Conservation (phyloP, 1,140 invertebrate species). For the Oryzaephilus surinamensis region DNA sequence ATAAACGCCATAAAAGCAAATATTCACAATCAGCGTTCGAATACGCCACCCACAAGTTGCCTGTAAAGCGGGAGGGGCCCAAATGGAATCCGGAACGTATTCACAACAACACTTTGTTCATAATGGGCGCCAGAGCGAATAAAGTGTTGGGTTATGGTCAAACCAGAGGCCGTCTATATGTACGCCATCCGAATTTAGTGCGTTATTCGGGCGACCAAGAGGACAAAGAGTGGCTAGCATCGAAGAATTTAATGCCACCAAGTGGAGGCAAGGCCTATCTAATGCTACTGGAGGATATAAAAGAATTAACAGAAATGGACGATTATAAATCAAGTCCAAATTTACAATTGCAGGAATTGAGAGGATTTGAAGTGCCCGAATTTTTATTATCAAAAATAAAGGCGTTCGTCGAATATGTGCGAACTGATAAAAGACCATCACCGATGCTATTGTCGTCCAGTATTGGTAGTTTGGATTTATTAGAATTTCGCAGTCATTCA, state of each 20-base stretch:
- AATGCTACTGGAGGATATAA: conserved; percentile 69
- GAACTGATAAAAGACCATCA: conserved; percentile 27
- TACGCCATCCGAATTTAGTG: conserved; percentile 61
- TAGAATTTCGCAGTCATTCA: conserved; percentile 28
- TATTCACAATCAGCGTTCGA: conserved; percentile 14
- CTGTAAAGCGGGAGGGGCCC: conserved; percentile 35
- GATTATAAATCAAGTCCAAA: conserved; percentile 60
- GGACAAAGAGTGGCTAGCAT: conserved; percentile 73
- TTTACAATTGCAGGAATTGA: conserved; percentile 53
- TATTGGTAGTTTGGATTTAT: conserved; percentile 27
- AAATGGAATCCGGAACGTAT: conserved; percentile 69
- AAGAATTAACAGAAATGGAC: conserved; percentile 58
- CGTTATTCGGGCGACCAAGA: conserved; percentile 68
- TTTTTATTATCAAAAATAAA: conserved; percentile 64
- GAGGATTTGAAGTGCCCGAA: conserved; percentile 60
- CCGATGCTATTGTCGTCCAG: no score
- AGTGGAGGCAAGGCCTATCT: conserved; percentile 71
- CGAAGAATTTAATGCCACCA: conserved; percentile 62
- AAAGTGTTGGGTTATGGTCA: conserved; percentile 68
- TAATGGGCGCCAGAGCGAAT: conserved; percentile 67
- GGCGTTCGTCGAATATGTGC: conserved; percentile 39
- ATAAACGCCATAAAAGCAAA: conserved; percentile 34
- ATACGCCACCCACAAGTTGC: conserved; percentile 26
- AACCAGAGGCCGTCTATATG: conserved; percentile 62
- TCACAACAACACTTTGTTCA: conserved; percentile 57